Conservation (phyloP, 2,113 vertebrate species). For the Ursus arctos region DNA sequence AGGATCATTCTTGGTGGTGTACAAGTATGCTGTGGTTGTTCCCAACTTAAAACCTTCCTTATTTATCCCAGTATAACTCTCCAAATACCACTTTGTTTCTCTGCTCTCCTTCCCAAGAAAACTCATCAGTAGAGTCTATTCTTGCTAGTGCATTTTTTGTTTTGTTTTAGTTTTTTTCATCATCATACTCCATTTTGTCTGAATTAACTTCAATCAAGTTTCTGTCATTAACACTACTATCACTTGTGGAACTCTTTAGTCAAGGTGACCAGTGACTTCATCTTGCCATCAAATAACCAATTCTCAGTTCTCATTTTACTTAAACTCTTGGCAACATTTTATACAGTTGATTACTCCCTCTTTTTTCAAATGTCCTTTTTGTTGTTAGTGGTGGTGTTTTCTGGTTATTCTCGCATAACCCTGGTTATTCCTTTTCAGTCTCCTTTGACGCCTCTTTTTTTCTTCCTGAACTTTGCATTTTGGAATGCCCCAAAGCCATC, state of each 20-base stretch:
- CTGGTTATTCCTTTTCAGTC: neutral
- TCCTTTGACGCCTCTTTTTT: neutral
- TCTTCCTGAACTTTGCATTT: neutral
- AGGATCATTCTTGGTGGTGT: neutral
- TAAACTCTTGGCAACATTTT: conserved; percentile 1
- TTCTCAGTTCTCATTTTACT: conserved; percentile 39
- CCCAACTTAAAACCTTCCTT: neutral
- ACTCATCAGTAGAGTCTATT: neutral
- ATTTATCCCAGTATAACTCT: neutral
- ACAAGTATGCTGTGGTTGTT: neutral
- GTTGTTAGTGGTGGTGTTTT: neutral
- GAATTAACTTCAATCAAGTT: neutral
- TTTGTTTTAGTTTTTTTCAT: neutral
- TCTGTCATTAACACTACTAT: neutral
- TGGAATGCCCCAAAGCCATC: neutral
- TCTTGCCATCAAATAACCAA: neutral
- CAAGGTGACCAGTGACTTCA: neutral
- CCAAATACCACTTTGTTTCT: neutral
- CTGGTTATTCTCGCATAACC: neutral
- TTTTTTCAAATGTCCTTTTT: neutral
- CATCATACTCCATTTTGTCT: neutral
- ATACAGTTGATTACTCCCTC: neutral
- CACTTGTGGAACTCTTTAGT: neutral
- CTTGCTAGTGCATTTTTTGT: neutral
- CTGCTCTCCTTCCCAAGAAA: neutral